These are phyloP conservation scores for Panurus biarmicus DNA, from an alignment of 2,113 vertebrate genomes.

Conservation along the genomic window DNA sequence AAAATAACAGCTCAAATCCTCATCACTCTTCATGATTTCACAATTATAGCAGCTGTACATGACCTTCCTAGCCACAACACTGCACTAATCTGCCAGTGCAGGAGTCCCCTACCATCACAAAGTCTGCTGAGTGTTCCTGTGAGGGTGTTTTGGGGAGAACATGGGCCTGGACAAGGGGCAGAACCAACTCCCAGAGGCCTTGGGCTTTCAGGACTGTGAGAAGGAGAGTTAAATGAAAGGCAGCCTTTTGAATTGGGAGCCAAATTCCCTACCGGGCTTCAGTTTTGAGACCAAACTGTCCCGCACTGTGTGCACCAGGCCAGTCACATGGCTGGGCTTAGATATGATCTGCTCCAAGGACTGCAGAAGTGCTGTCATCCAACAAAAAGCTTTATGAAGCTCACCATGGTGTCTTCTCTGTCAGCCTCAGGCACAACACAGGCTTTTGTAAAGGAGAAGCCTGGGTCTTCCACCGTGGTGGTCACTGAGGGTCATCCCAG, in stretches of 20 bases:
- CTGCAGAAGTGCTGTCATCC: neutral
- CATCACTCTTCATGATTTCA: slow-evolving; percentile 22
- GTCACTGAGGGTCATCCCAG: neutral
- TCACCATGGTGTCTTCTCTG: neutral
- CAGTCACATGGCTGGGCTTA: fast-evolving
- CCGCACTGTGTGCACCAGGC: too few species aligned
- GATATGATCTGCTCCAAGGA: neutral
- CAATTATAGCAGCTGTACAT: neutral
- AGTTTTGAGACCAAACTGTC: neutral
- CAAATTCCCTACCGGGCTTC: neutral
- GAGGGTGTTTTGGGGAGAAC: neutral
- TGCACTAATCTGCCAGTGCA: neutral
- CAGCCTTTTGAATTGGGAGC: neutral
- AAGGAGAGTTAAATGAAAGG: neutral
- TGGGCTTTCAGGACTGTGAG: neutral
- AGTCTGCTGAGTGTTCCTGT: neutral
- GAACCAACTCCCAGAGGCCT: neutral
- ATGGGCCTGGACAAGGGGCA: neutral
- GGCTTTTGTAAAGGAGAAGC: neutral
- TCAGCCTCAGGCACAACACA: neutral
- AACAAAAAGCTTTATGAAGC: neutral
- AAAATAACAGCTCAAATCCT: neutral
- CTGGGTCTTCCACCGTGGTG: fast-evolving
- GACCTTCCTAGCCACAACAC: neutral
- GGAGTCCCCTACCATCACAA: neutral